phyloP scores from a whole-genome alignment of 1,140 invertebrate species.

The Hylaeus anthracinus region DNA sequence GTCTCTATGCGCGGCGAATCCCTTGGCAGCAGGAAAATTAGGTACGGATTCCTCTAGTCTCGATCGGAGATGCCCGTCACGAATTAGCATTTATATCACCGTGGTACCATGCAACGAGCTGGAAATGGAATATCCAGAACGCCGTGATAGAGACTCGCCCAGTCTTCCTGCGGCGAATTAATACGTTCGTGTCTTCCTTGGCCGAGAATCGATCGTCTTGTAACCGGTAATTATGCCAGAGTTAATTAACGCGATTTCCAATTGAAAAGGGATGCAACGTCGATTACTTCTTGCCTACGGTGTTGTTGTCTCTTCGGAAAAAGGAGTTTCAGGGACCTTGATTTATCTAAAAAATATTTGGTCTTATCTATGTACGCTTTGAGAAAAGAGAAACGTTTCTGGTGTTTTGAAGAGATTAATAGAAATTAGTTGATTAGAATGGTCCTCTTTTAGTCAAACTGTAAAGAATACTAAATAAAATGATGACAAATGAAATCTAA shows the following conservation, averaged over 20 bases:
- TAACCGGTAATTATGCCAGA: conserved; percentile 14
- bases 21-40: conserved; percentile 68
- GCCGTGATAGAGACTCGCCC: conserved; percentile 48
- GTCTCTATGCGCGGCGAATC: conserved; percentile 51
- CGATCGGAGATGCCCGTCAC: conserved; percentile 68
- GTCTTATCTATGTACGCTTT: too few relatives aligned
- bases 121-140: conserved; percentile 67
- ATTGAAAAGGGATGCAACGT: not conserved
- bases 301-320: not conserved
- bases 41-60: conserved; percentile 60
- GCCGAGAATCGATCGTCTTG: conserved; percentile 8
- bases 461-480: too few relatives aligned
- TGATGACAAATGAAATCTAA: too few relatives aligned
- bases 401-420: too few relatives aligned
- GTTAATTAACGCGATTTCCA: conserved; percentile 25
- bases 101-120: conserved; percentile 58
- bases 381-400: too few relatives aligned
- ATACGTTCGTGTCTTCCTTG: conserved; percentile 37
- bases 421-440: too few relatives aligned
- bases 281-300: not conserved
- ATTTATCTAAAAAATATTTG: too few relatives aligned
- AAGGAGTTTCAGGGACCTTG: too few relatives aligned
- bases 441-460: too few relatives aligned
- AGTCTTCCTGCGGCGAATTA: conserved; percentile 54
- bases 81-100: conserved; percentile 72